A percentile compares a stretch with the other conserved stretches of the same genome.
Evolutionary conservation across 2,888 invertebrate species (phyloP).

Genomic region (Diadromus collaris): DNA sequence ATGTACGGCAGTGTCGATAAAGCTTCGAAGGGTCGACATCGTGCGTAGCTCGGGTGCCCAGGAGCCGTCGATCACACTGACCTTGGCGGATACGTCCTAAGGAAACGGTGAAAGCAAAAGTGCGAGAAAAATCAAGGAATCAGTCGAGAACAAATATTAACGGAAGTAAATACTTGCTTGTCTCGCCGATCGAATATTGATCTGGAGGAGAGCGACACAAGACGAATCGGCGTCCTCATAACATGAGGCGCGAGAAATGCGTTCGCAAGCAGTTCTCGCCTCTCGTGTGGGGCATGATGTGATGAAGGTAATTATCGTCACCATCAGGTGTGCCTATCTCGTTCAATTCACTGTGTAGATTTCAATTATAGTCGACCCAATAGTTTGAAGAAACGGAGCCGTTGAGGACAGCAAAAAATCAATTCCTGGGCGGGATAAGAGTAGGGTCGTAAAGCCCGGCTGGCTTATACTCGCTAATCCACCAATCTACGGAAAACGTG

Average conservation of each 20-base stretch:
- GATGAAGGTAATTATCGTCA: too few relatives aligned
- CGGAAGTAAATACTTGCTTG: not conserved
- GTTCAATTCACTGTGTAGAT: not conserved
- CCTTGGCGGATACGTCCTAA: slow-evolving; percentile 2
- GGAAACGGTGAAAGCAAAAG: too few relatives aligned
- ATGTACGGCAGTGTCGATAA: slow-evolving; percentile 19
- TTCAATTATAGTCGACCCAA: not conserved
- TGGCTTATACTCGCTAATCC: slow-evolving; percentile 54
- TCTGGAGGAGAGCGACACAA: not conserved
- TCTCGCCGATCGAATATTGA: not conserved
- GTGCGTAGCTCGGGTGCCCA: slow-evolving; percentile 29
- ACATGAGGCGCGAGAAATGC: not conserved
- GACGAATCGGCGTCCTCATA: not conserved
- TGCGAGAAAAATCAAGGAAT: not conserved
- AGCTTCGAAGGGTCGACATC: slow-evolving; percentile 23
- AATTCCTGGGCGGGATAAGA: slow-evolving; percentile 39
- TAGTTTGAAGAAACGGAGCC: slow-evolving; percentile 7
- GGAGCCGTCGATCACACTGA: slow-evolving; percentile 20
- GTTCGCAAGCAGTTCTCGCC: too few relatives aligned
- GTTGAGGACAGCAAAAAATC: slow-evolving; percentile 32
- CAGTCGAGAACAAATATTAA: not conserved
- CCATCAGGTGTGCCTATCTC: too few relatives aligned
- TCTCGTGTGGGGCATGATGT: too few relatives aligned
- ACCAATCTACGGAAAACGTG: slow-evolving; percentile 56
- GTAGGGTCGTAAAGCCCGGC: slow-evolving; percentile 38